Evolutionary conservation across 2,113 vertebrate genomes (phyloP).

Genomic region (Otus sunia): DNA sequence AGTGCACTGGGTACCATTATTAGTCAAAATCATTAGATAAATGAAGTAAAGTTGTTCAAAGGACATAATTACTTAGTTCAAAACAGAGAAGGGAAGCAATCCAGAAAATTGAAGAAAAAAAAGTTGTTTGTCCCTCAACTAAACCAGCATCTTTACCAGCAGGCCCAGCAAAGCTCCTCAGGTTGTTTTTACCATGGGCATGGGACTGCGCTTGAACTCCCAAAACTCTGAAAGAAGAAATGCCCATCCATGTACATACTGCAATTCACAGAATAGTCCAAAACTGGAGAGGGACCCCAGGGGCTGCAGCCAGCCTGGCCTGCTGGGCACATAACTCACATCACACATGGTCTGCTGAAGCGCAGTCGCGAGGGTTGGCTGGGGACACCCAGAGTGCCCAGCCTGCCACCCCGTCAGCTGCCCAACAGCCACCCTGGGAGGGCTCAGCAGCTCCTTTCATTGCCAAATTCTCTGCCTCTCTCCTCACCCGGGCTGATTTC

Average conservation of each 20-base stretch:
- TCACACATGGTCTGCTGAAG: fast-evolving
- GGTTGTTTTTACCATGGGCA: fast-evolving
- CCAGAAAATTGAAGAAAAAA: not conserved
- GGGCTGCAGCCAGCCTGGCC: not conserved
- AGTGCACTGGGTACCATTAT: fast-evolving
- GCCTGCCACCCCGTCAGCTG: not conserved
- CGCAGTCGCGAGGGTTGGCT: not conserved
- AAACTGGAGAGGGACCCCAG: not conserved
- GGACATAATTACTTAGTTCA: not conserved
- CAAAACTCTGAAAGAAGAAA: not conserved
- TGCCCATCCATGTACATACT: fast-evolving
- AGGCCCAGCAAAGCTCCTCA: not conserved
- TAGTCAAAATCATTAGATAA: not conserved
- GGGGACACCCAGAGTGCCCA: not conserved
- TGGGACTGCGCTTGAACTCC: not conserved
- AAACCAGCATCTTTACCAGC: not conserved
- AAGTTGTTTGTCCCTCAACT: not conserved
- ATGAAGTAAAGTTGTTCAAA: not conserved
- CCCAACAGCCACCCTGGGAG: not conserved
- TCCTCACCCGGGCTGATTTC: not conserved
- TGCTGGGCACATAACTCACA: not conserved
- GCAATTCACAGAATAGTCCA: not conserved
- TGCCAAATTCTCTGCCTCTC: not conserved
- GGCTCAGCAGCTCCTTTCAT: not conserved
- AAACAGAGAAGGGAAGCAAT: not conserved